These are phyloP conservation scores for Brachionus angularis DNA, from an alignment of 1,140 invertebrate genomes.

Conservation along the genomic window DNA sequence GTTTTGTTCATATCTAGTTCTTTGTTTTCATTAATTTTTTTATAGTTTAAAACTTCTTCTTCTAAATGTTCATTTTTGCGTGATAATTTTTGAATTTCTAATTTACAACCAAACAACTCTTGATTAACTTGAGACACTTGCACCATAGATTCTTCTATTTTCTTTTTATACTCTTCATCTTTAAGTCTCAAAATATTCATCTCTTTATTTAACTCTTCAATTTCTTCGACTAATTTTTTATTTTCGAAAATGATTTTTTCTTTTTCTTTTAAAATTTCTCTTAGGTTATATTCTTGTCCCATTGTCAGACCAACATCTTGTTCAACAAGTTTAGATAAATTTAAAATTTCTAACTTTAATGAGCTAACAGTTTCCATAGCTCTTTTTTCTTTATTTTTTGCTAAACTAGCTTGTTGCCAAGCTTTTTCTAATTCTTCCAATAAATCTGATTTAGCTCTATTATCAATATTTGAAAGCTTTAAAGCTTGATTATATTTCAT, in stretches of 20 bases:
- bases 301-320: constrained; percentile 55
- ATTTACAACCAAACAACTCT: constrained; percentile 44
- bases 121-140: constrained; percentile 11
- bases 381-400: constrained; percentile 58
- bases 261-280: constrained; percentile 55
- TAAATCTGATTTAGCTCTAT: constrained; percentile 11
- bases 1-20: constrained; percentile 53
- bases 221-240: constrained; percentile 52
- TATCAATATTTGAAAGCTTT: constrained; percentile 11
- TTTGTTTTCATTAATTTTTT: constrained; percentile 54
- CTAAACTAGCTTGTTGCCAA: constrained; percentile 60
- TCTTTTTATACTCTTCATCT: constrained; percentile 48
- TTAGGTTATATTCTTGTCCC: constrained; percentile 49
- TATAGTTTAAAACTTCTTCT: constrained; percentile 54
- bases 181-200: constrained; percentile 47
- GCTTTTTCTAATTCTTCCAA: constrained; percentile 60
- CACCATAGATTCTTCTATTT: constrained; percentile 13
- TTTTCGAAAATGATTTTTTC: constrained; percentile 55
- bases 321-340: constrained; percentile 58
- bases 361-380: constrained; percentile 58
- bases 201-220: constrained; percentile 50
- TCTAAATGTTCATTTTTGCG: constrained; percentile 58
- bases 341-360: constrained; percentile 58
- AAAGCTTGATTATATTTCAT: constrained; percentile 15
- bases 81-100: constrained; percentile 56